These are phyloP conservation scores for Trichonephila clavata DNA, from an alignment of 1,140 invertebrate genomes.

Conservation along the genomic window DNA sequence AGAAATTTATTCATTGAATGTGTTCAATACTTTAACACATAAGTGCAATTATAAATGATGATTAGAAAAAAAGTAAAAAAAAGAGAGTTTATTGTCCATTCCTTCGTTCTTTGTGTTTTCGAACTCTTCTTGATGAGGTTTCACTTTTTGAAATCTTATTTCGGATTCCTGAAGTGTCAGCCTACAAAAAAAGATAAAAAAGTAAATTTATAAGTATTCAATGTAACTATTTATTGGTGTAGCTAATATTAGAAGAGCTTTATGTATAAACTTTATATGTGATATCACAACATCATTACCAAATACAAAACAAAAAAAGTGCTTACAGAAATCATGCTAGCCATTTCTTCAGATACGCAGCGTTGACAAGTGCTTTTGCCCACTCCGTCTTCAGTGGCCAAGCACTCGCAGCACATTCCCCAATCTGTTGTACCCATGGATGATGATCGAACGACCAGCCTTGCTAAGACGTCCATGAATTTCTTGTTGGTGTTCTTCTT, in stretches of 20 bases:
- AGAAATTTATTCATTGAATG: neutral
- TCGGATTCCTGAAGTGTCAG: slow-evolving; percentile 25
- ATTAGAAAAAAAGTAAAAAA: neutral
- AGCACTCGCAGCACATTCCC: slow-evolving; percentile 87
- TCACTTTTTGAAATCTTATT: neutral
- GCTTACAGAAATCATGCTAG: slow-evolving; percentile 75
- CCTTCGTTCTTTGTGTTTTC: slow-evolving; percentile 65
- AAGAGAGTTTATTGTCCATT: slow-evolving; percentile 38
- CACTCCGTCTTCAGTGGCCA: slow-evolving; percentile 81
- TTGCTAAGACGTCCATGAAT: slow-evolving; percentile 87
- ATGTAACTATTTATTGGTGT: too few relatives aligned
- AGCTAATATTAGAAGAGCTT: too few relatives aligned
- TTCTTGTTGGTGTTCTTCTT: slow-evolving; percentile 86
- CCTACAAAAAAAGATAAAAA: slow-evolving; percentile 33
- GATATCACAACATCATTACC: neutral
- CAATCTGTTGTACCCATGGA: slow-evolving; percentile 84
- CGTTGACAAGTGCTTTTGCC: slow-evolving; percentile 81
- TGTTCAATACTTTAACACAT: slow-evolving; percentile 12
- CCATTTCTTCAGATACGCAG: slow-evolving; percentile 78
- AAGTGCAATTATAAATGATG: neutral
- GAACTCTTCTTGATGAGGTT: neutral
- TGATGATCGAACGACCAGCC: slow-evolving; percentile 85
- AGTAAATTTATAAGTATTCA: too few relatives aligned
- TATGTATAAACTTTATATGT: too few relatives aligned
- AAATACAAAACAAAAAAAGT: neutral